These are phyloP conservation scores for Drosophila mimica DNA, from an alignment of 2,888 invertebrate genomes.

Conservation along the genomic window DNA sequence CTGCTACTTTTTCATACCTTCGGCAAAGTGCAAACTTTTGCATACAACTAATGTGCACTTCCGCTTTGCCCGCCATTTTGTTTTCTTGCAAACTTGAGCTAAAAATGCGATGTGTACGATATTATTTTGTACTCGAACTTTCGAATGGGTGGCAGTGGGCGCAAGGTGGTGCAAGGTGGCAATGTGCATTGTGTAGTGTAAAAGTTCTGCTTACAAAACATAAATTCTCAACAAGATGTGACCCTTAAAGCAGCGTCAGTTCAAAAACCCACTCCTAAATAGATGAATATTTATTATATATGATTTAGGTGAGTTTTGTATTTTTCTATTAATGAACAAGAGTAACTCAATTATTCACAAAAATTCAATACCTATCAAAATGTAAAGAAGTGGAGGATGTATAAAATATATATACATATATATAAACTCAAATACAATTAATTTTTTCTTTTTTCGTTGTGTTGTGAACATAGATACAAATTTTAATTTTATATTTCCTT, in stretches of 20 bases:
- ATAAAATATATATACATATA: background rate
- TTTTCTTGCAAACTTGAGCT: conserved; percentile 61
- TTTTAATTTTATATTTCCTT: background rate
- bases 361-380: no score
- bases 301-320: background rate
- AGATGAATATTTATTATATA: conserved; percentile 11
- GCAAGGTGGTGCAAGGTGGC: conserved; percentile 16
- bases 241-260: conserved; percentile 27
- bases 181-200: conserved; percentile 46
- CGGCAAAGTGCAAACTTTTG: conserved; percentile 68
- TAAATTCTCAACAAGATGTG: conserved; percentile 44
- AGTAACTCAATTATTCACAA: background rate
- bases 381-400: background rate
- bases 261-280: background rate
- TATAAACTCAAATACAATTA: background rate
- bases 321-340: background rate
- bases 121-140: conserved; percentile 76
- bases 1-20: conserved; percentile 46
- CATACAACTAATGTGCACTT: conserved; percentile 80
- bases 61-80: conserved; percentile 75
- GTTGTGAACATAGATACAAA: background rate
- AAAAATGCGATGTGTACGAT: conserved; percentile 71
- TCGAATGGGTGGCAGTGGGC: conserved; percentile 30
- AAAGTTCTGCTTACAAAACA: conserved; percentile 42
- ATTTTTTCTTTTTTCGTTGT: background rate